Evolutionary conservation across 2,888 invertebrate genomes (phyloP), one percentile per base, ranked within the genome.

Genomic region (Halictus quadricinctus): DNA sequence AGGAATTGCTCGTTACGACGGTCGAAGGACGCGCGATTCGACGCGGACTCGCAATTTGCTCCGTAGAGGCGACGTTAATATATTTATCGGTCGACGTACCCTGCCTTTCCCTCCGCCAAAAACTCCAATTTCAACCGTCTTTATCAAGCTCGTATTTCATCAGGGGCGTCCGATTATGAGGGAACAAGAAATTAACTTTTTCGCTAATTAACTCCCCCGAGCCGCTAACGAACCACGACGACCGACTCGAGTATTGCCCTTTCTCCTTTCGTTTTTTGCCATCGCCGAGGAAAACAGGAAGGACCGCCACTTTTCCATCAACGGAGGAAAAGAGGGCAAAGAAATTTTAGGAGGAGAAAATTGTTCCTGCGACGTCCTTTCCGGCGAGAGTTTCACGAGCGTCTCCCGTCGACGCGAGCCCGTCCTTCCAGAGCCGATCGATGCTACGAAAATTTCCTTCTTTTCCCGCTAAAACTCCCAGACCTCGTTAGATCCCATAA

Each of bases 131-230:
- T 92, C 92, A 88, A 84, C 90, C 90, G 92, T 91, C 91, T 94
- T 94, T 94, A 94, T 94, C 94, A 93, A 92, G 90, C 93, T 94
- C 94, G 92, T 94, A 94, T 94, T 94, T 94, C 94, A 94, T 93
- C 92, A 91, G 91, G 88, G 91, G 91, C 92, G 92, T 92, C 92
- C 93, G 91, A 93, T 94, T 93, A 94, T 92, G 90, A 93, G 90
- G 91, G 90, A 89, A 91, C 91, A 92, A 93, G 94, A 93, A 94
- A 94, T 94, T 92, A 94, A 94, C 92, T 94, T 94, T 93, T 94
- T 94, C 93, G 92, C 93, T 94, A 94, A 94, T 94, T 94, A 94
- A 94, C 93, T 94, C 94, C 93, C 93, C 86, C 81, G 92, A 92
- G 92, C 83, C 91, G 91, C 92, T 93, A 94, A 94, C 93, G 94